Evolutionary conservation across 1,140 invertebrate genomes (phyloP), one percentile per base, ranked within the genome.

Genomic region (Phthorimaea operculella): DNA sequence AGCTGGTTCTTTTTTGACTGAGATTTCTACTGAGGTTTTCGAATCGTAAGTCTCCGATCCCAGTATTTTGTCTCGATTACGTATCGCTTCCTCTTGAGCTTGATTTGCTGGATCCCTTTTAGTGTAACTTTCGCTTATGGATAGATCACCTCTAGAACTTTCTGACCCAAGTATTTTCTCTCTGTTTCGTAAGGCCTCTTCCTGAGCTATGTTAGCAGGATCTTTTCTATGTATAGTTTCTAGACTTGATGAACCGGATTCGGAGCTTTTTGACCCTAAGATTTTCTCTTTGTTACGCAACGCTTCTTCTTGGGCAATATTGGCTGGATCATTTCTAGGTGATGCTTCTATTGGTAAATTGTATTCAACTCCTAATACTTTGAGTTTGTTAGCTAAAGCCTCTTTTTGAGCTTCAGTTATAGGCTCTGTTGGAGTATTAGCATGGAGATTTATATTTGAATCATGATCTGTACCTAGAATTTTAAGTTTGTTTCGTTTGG

Each of bases 281-380:
- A 74, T 58, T 60, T 74, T 79, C 14, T 56, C 58, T 55, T 55
- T 78, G 49, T 81, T 81, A 17, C 58, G 54, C 33, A 70, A 16
- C 0, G 78, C 78, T 55, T 76, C 78, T 58, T 77, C 74, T 53
- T 81, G 78, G 0, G 75, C 78, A 2, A 63, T 52, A 61, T 79
- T 81, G 0, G 66, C 63, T 28, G 21, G 21, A 28, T 72, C 68
- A 15, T 68, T 73, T 21, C 54, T 66, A 11, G 42, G 18, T 44
- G 57, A 47, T 34, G 44, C 52, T 59, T 73, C 69, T 1, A 52
- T 11, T 4, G 76, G 77, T 0, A 79, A 51, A 59, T 81, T 77
- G 51, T 79, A 80, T 66, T 83, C 79, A 0, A 80, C 79, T 2
- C 78, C 74, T 62, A 85, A 65, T 17, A 85, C 68, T 66, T 75